Evolutionary conservation across 2,888 invertebrate species (phyloP).

Genomic region (Hyposoter didymator): DNA sequence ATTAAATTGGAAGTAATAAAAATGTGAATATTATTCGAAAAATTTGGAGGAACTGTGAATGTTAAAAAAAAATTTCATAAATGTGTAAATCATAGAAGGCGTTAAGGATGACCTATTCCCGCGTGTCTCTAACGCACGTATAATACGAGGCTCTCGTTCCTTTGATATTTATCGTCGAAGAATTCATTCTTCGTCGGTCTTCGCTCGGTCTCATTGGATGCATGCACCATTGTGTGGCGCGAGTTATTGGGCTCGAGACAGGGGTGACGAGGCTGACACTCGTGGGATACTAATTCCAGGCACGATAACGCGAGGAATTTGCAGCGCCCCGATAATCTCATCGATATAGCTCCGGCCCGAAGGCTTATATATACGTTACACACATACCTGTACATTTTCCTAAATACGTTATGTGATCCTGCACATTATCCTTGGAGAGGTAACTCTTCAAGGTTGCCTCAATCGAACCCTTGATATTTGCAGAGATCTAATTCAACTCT

Average conservation of each 20-base stretch:
- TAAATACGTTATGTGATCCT: slow-evolving; percentile 29
- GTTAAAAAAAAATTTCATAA: not conserved
- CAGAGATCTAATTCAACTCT: not conserved
- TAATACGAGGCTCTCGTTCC: slow-evolving; percentile 20
- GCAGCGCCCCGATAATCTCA: slow-evolving; percentile 23
- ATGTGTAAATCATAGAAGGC: not conserved
- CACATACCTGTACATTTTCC: not conserved
- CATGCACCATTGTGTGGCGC: not conserved
- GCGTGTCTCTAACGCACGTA: not conserved
- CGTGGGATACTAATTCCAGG: slow-evolving; percentile 47
- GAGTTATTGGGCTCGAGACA: slow-evolving; percentile 39
- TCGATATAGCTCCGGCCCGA: slow-evolving; percentile 18
- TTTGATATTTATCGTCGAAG: slow-evolving; percentile 40
- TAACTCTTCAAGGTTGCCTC: slow-evolving; percentile 36
- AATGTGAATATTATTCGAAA: not conserved
- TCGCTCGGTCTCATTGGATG: slow-evolving; percentile 9
- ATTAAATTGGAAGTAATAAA: not conserved
- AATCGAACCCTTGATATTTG: slow-evolving; percentile 36
- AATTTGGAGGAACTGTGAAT: not conserved
- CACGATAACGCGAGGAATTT: slow-evolving; percentile 48
- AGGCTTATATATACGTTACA: not conserved
- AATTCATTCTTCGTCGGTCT: slow-evolving; percentile 12
- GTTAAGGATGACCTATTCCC: not conserved
- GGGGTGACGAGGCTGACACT: slow-evolving; percentile 54
- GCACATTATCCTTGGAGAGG: slow-evolving; percentile 26